These are phyloP conservation scores for Epicauta chinensis DNA, from an alignment of 1,140 invertebrate species.

Conservation along the genomic window DNA sequence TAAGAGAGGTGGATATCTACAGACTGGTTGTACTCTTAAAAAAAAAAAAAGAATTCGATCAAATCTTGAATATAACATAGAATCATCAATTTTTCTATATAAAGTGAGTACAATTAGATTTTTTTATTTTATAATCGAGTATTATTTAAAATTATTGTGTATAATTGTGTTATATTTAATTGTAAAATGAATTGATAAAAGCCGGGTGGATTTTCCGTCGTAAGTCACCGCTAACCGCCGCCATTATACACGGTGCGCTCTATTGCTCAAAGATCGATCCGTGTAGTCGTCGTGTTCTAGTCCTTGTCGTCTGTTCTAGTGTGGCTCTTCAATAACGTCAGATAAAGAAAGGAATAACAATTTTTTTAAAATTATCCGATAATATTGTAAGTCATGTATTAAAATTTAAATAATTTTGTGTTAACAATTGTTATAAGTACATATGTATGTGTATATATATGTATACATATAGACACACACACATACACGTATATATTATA, in stretches of 20 bases:
- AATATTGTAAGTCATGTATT: conserved; percentile 34
- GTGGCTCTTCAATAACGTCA: conserved; percentile 24
- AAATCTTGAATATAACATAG: neutral
- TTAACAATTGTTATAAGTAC: too few relatives aligned
- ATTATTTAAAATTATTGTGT: neutral
- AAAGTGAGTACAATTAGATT: too few relatives aligned
- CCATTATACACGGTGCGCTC: conserved; percentile 26
- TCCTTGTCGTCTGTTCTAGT: conserved; percentile 34
- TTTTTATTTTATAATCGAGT: neutral
- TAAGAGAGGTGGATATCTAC: neutral
- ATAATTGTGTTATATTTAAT: neutral
- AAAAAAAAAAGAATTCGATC: neutral
- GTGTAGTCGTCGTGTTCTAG: conserved; percentile 40
- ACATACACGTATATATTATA: too few relatives aligned
- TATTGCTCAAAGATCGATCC: conserved; percentile 37
- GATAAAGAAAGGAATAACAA: conserved; percentile 22
- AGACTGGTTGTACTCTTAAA: neutral
- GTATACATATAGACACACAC: neutral
- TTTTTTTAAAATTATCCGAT: conserved; percentile 27
- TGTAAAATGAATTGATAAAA: neutral
- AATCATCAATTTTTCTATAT: too few relatives aligned
- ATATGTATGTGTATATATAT: too few relatives aligned
- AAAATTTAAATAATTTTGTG: conserved; percentile 11
- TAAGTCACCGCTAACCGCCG: conserved; percentile 7
- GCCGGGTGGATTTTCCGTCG: neutral